A percentile compares a stretch with the other conserved stretches of the same genome.
Conservation (phyloP, 2,888 invertebrate species). For the Diaprepes abbreviatus region DNA sequence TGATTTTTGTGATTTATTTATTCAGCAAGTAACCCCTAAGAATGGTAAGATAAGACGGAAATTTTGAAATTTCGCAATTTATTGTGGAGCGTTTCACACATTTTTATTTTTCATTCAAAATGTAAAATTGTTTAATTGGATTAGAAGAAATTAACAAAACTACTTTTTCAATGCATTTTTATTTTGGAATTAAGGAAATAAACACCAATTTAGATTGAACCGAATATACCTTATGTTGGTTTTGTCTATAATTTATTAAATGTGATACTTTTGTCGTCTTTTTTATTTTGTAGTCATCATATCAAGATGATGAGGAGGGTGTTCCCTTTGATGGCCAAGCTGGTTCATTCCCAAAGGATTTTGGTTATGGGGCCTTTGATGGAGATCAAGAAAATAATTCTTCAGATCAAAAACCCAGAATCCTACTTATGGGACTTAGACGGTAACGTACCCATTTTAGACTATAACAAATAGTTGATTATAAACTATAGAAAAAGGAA, state of each 20-base stretch:
- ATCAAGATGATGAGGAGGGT: slow-evolving; percentile 68
- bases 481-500: too few species aligned
- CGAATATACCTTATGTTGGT: too few species aligned
- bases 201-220: too few species aligned
- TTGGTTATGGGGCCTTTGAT: slow-evolving; percentile 91
- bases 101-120: too few species aligned
- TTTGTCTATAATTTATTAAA: too few species aligned
- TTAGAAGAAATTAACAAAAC: too few species aligned
- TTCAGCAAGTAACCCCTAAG: neutral
- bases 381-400: slow-evolving; percentile 80
- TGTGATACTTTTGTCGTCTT: too few species aligned
- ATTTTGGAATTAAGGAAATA: too few species aligned
- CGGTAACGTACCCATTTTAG: slow-evolving; percentile 69
- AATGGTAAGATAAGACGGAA: slow-evolving; percentile 3
- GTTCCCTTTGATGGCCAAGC: slow-evolving; percentile 68
- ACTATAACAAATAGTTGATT: too few species aligned
- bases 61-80: neutral
- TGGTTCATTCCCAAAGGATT: slow-evolving; percentile 90
- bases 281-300: slow-evolving; percentile 57
- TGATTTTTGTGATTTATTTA: neutral
- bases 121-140: too few species aligned
- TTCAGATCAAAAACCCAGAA: slow-evolving; percentile 90
- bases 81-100: slow-evolving; percentile 3
- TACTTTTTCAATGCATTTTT: too few species aligned
- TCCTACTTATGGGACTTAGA: slow-evolving; percentile 93